Evolutionary conservation across 2,888 invertebrate genomes (phyloP).

Genomic region (Agonopterix subpropinquella): DNA sequence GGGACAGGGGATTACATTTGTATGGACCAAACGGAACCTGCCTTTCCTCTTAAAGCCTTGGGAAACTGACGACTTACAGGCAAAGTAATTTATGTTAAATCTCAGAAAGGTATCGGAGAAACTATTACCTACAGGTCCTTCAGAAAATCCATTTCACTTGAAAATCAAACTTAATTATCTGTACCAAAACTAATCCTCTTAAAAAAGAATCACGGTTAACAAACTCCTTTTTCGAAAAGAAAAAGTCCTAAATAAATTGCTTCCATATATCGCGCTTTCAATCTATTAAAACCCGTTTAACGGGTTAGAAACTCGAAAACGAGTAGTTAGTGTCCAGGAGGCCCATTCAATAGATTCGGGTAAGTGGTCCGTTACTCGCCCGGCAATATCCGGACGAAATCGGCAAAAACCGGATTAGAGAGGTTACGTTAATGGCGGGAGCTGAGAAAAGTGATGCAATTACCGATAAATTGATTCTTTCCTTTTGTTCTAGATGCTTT

Average conservation of each 20-base stretch:
- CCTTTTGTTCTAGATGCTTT: conserved; percentile 40
- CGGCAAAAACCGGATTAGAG: conserved; percentile 61
- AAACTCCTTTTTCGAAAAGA: conserved; percentile 3
- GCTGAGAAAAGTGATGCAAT: conserved; percentile 65
- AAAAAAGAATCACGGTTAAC: conserved; percentile 7
- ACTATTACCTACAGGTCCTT: too few relatives aligned
- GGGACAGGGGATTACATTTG: too few relatives aligned
- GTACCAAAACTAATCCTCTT: not conserved
- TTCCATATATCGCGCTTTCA: conserved; percentile 39
- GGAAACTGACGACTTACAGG: too few relatives aligned
- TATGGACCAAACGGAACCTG: too few relatives aligned
- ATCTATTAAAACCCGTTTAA: conserved; percentile 59
- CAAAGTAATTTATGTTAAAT: too few relatives aligned
- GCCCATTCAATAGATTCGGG: conserved; percentile 57
- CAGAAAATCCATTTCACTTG: too few relatives aligned
- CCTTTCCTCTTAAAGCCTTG: too few relatives aligned
- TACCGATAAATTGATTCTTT: conserved; percentile 52
- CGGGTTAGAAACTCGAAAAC: conserved; percentile 53
- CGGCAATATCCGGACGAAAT: conserved; percentile 58
- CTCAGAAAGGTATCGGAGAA: too few relatives aligned
- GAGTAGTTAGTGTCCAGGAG: conserved; percentile 53
- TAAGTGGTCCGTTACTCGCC: conserved; percentile 62
- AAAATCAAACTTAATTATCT: too few relatives aligned
- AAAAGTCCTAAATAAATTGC: conserved; percentile 29
- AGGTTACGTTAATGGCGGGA: conserved; percentile 56